A percentile compares a stretch with the other conserved stretches of the same genome.
Evolutionary conservation across 2,888 invertebrate genomes (phyloP).

Genomic region (Anaspis maculata): DNA sequence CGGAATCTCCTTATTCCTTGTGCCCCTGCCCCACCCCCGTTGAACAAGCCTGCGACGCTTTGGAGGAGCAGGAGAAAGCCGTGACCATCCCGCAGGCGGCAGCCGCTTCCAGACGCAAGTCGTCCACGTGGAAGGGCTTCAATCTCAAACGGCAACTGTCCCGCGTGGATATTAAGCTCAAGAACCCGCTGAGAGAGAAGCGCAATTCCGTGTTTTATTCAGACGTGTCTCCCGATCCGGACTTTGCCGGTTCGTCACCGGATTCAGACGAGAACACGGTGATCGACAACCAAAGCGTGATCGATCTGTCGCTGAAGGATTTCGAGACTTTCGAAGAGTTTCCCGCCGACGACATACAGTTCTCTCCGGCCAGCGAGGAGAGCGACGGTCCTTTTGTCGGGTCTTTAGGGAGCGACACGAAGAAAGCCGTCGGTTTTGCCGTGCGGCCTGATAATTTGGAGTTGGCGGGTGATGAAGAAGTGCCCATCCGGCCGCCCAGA

Average conservation of each 20-base stretch:
- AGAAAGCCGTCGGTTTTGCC: constrained; percentile 25
- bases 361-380: constrained; percentile 24
- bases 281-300: constrained; percentile 26
- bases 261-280: constrained; percentile 37
- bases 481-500: constrained; percentile 50
- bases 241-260: constrained; percentile 23
- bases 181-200: constrained; percentile 48
- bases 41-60: constrained; percentile 43
- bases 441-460: constrained; percentile 59
- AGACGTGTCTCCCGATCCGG: constrained; percentile 25
- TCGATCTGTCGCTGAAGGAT: constrained; percentile 16
- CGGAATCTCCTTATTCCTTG: constrained; percentile 38
- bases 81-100: constrained; percentile 36
- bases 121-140: constrained; percentile 68
- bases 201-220: constrained; percentile 39
- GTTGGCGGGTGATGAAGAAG: constrained; percentile 46
- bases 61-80: constrained; percentile 37
- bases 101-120: constrained; percentile 48
- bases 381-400: constrained; percentile 30
- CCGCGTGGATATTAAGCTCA: constrained; percentile 67
- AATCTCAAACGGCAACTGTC: constrained; percentile 75
- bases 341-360: constrained; percentile 36
- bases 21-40: constrained; percentile 44
- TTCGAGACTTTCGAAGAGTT: constrained; percentile 39
- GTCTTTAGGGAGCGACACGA: constrained; percentile 29